These are phyloP conservation scores for Iguana delicatissima DNA, from an alignment of 2,797 vertebrate genomes.

Conservation along the genomic window DNA sequence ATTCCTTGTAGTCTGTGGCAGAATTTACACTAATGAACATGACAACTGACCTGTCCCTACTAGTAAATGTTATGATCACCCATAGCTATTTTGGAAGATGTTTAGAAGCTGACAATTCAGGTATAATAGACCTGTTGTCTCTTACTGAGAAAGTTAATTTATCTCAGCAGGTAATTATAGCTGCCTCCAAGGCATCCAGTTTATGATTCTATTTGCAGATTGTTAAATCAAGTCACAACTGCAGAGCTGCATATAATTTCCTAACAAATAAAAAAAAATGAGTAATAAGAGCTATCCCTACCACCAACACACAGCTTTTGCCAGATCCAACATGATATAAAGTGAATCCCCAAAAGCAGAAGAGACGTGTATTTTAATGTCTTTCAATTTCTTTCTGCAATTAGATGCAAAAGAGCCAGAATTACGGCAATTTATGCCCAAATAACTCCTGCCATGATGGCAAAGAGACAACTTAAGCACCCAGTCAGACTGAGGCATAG, in stretches of 20 bases:
- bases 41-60: neutral
- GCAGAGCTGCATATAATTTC: neutral
- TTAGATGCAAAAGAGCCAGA: neutral
- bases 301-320: neutral
- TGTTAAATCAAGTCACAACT: slow-evolving; percentile 1
- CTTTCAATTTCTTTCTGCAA: neutral
- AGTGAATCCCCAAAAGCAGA: no score
- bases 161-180: slow-evolving; percentile 35
- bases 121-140: slow-evolving; percentile 24
- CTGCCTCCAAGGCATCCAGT: slow-evolving; percentile 2
- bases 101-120: slow-evolving; percentile 11
- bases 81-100: slow-evolving; percentile 11
- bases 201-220: slow-evolving; percentile 32
- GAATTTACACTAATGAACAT: neutral
- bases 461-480: neutral
- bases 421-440: neutral
- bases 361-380: neutral
- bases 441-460: neutral
- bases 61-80: neutral
- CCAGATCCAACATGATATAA: neutral
- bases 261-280: neutral
- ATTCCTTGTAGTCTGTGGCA: neutral
- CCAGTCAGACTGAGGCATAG: neutral
- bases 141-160: slow-evolving; percentile 42
- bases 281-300: neutral